phyloP scores from a whole-genome alignment of 2,888 invertebrate genomes.

The Seira musarum region DNA sequence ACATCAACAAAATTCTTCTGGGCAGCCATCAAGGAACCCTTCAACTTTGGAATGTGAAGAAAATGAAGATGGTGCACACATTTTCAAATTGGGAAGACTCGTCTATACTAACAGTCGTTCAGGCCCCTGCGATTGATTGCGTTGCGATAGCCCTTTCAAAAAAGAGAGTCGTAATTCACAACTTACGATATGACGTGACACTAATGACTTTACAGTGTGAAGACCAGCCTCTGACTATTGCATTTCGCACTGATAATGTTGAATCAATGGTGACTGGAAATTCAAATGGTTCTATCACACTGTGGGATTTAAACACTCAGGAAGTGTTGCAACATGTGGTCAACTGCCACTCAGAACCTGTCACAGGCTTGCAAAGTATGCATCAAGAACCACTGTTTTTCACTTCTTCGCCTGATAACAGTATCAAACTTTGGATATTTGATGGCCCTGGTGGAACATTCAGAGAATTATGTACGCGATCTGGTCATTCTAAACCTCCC shows the following conservation, averaged over 20 bases:
- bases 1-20: conserved; percentile 92
- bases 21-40: conserved; percentile 88
- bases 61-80: conserved; percentile 82
- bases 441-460: conserved; percentile 94
- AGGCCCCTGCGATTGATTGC: conserved; percentile 93
- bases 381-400: conserved; percentile 91
- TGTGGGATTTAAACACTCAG: conserved; percentile 88
- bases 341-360: conserved; percentile 82
- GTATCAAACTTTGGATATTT: conserved; percentile 76
- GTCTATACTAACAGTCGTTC: conserved; percentile 39
- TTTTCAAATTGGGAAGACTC: conserved; percentile 76
- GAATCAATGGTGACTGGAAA: conserved; percentile 91
- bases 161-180: conserved; percentile 89
- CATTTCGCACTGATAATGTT: conserved; percentile 89
- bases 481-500: conserved; percentile 90
- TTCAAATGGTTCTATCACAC: conserved; percentile 86
- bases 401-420: conserved; percentile 87
- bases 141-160: conserved; percentile 88
- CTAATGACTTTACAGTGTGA: conserved; percentile 93
- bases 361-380: conserved; percentile 87
- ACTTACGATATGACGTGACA: conserved; percentile 87
- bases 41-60: conserved; percentile 92
- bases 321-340: conserved; percentile 86
- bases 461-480: conserved; percentile 83
- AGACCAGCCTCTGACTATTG: conserved; percentile 87